These are phyloP conservation scores for Acleris cristana DNA, from an alignment of 2,888 invertebrate genomes.

Conservation along the genomic window DNA sequence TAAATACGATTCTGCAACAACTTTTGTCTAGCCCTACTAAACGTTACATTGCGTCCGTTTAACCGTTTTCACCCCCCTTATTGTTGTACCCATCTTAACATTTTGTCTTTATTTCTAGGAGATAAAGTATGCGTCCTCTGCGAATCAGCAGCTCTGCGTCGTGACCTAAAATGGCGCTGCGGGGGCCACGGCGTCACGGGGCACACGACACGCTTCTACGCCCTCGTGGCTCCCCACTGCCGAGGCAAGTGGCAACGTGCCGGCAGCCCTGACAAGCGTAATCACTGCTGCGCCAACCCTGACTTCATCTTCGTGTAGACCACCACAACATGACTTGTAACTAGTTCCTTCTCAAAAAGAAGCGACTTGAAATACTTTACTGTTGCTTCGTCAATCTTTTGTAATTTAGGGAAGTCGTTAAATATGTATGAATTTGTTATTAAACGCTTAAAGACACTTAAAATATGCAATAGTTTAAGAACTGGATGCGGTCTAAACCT, in stretches of 20 bases:
- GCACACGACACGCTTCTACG: conserved; percentile 91
- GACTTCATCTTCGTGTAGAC: conserved; percentile 78
- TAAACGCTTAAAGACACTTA: background rate
- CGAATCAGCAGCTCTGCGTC: conserved; percentile 91
- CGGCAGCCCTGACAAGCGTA: conserved; percentile 60
- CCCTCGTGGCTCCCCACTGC: conserved; percentile 93
- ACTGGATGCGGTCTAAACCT: too few species aligned
- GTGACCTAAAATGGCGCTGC: conserved; percentile 90
- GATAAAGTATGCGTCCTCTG: conserved; percentile 91
- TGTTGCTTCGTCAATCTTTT: too few species aligned
- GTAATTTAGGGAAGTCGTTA: too few species aligned
- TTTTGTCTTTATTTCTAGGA: conserved; percentile 76
- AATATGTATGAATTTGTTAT: background rate
- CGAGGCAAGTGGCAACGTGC: conserved; percentile 93
- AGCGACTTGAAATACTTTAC: too few species aligned
- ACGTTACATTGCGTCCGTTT: too few species aligned
- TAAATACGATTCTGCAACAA: too few species aligned
- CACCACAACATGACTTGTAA: background rate
- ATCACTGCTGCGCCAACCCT: conserved; percentile 69
- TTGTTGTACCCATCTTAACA: background rate
- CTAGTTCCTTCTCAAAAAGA: too few species aligned
- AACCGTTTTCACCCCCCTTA: too few species aligned
- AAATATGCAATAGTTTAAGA: background rate
- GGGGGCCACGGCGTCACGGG: conserved; percentile 92
- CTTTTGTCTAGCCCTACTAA: too few species aligned